Evolutionary conservation across 2,888 invertebrate genomes (phyloP), one percentile per base, ranked within the genome.

Genomic region (Ecliptopera silaceata): DNA sequence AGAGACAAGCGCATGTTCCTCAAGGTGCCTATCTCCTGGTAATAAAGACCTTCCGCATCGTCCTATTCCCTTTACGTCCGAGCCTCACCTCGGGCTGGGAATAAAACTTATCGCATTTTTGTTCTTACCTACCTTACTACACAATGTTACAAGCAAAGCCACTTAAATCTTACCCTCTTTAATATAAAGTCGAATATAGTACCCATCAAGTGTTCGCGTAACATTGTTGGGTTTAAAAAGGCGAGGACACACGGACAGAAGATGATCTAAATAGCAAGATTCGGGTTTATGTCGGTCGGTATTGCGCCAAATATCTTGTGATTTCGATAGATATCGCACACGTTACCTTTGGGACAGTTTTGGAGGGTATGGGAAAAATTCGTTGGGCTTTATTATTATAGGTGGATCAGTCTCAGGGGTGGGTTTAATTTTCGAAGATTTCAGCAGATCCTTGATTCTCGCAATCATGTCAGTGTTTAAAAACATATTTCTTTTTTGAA

Each of bases 231-330:
- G 54, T 56, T 59, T 65, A 64, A 66, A 72, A 74, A 69, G 63
- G 71, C 68, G 70, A 70, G 74, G 74, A 75, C 69, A 69, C 69
- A 69, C 68, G 73, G 66, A 78, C 75, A 73, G 71, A 69, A 84
- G 84, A 86, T 86, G 86, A 86, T 86, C 86, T 86, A 84, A 86
- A 87, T 84, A 75, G 86, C 72, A 74, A 77, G 75, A 72, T 80
- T 72, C 70, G 65, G 74, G 82, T 86, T 86, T 86, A 86, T 80
- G 79, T 69, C 69, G 72, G 75, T 74, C 69, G 73, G 74, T 73
- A 77, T 79, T 77, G 69, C 66, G 74, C 64, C 68, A 75, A 74
- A 74, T 79, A 71, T 74, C 74, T 70, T 68, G 66, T 65, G 54
- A 66, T 70, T 70, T 69, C 52, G 54, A 61, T 52, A 62, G 48